These are phyloP conservation scores for Eolophus roseicapilla DNA, from an alignment of 2,113 vertebrate genomes.

Conservation along the genomic window DNA sequence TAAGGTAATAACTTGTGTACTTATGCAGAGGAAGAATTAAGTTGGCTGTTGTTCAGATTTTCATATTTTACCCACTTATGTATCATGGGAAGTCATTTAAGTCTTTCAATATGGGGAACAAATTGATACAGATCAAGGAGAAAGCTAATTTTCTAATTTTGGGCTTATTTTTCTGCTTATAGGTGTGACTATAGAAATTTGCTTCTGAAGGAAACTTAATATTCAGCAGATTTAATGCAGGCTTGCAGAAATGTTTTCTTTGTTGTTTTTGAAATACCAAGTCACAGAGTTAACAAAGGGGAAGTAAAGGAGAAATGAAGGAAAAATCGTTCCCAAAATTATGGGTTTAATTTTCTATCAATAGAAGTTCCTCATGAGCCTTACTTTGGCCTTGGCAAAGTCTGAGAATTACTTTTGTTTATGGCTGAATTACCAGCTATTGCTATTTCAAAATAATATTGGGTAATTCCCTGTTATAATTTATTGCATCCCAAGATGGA, in stretches of 20 bases:
- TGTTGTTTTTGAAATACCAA: neutral
- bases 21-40: conserved; percentile 23
- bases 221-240: neutral
- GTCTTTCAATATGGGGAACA: neutral
- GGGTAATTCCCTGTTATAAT: neutral
- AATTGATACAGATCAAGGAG: neutral
- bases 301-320: neutral
- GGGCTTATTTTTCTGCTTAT: conserved; percentile 32
- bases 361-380: neutral
- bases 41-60: neutral
- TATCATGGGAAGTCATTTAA: neutral
- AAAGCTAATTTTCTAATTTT: conserved; percentile 30
- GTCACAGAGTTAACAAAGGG: neutral
- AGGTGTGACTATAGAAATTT: conserved; percentile 26
- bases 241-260: neutral
- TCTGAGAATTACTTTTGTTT: neutral
- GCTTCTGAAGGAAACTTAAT: conserved; percentile 11
- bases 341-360: neutral
- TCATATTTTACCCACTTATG: neutral
- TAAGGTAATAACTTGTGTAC: neutral
- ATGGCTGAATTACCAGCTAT: neutral
- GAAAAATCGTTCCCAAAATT: neutral
- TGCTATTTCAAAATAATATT: neutral
- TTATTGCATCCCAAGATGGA: neutral
- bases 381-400: neutral